phyloP scores from a whole-genome alignment of 2,113 vertebrate species.

The Halcyon senegalensis region DNA sequence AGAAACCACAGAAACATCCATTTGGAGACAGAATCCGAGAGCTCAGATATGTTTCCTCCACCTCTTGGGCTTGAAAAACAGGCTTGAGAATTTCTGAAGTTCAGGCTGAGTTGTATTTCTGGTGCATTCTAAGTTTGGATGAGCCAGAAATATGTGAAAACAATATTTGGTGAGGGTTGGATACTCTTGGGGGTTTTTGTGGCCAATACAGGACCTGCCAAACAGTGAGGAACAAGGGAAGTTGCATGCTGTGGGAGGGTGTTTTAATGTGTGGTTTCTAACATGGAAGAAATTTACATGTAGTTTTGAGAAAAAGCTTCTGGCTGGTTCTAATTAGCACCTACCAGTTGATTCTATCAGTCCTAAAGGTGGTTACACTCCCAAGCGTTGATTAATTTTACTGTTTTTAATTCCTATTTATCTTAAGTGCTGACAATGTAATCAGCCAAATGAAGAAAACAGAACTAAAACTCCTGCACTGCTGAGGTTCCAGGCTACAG shows the following conservation, averaged over 20 bases:
- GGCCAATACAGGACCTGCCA: slow-evolving; percentile 12
- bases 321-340: slow-evolving; percentile 55
- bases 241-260: not conserved
- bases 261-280: slow-evolving; percentile 33
- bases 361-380: not conserved
- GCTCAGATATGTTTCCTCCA: not conserved
- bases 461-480: slow-evolving; percentile 38
- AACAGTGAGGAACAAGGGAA: not conserved
- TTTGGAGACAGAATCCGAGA: not conserved
- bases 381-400: slow-evolving; percentile 52
- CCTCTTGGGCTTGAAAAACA: not conserved
- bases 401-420: slow-evolving; percentile 51
- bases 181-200: slow-evolving; percentile 13
- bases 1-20: not conserved
- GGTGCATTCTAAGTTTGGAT: slow-evolving; percentile 4
- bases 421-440: slow-evolving; percentile 53
- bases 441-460: slow-evolving; percentile 43
- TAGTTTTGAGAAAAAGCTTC: slow-evolving; percentile 22
- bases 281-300: not conserved
- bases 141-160: slow-evolving; percentile 53
- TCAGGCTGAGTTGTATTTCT: not conserved
- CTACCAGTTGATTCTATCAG: slow-evolving; percentile 20
- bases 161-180: slow-evolving; percentile 13
- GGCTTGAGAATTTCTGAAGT: not conserved
- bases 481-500: slow-evolving; percentile 24